Evolutionary conservation across 2,113 vertebrate genomes (phyloP), one percentile per base, ranked within the genome.

Genomic region (Vimba vimba): DNA sequence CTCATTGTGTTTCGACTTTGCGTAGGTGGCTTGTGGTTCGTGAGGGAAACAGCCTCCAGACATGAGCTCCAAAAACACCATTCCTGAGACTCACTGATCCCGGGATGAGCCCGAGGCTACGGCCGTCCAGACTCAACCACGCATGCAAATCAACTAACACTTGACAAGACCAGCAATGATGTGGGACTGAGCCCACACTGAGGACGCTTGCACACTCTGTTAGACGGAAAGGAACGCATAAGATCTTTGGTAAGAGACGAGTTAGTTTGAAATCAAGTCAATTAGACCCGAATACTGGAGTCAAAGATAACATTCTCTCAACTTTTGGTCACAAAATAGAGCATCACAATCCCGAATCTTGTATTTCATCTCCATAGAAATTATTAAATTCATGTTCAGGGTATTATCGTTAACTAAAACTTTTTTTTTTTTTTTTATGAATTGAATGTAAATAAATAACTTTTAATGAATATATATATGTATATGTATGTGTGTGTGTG

Each of bases 71-170:
- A 36, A 79, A 64, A 30, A 25, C 79, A 47, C 36, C 39, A 12
- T 81, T 64, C 59, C 43, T 27, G 39, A 80, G 78, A 64, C 36
- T 80, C 36, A 19, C 36, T 47, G 59, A 81, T 81, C 59, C 59
- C 13, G 27, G 39, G n/a, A 64, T 45, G 79, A 47, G 79, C 59
- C 39, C n/a, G 39, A 30, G 59, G 79, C 79, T 62, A 80, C 15
- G 17, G 55, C 23, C 6, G 57, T 33, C 77, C 77, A 79, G 39
- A 81, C 79, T 81, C 39, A 66, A 66, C n/a, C 79, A 27, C 4
- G 59, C 79, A 81, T 81, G 39, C 79, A 81, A 81, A 81, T 47
- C 59, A 81, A 27, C 60, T 25, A 47, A 81, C 79, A 66, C 39
- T 81, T 64, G 59, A 81, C 43, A 79, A 64, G 59, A 47, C 59